These are phyloP conservation scores for Zonotrichia leucophrys DNA, from an alignment of 2,113 vertebrate genomes.

Conservation along the genomic window DNA sequence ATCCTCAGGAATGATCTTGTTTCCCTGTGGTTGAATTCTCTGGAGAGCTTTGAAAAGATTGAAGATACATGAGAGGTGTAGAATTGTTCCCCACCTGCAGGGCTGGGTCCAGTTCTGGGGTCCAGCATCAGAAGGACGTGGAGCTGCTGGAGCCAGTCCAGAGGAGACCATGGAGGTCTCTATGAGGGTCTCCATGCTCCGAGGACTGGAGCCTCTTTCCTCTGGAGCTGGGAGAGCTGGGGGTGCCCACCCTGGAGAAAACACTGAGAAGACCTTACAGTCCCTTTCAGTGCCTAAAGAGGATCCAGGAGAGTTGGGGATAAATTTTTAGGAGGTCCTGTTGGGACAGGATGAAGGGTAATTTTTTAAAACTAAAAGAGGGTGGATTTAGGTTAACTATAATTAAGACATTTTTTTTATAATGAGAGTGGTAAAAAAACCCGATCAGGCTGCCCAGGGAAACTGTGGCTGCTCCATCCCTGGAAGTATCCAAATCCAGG, in stretches of 20 bases:
- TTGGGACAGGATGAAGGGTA: no score
- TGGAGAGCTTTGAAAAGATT: rapidly evolving
- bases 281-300: not conserved
- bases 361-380: not conserved
- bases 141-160: not conserved
- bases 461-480: not conserved
- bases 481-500: not conserved
- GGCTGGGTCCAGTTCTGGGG: not conserved
- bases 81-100: not conserved
- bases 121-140: rapidly evolving
- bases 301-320: not conserved
- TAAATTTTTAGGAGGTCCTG: not conserved
- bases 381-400: not conserved
- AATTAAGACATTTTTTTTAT: not conserved
- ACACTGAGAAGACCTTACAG: not conserved
- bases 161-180: not conserved
- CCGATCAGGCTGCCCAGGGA: not conserved
- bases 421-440: not conserved
- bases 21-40: not conserved
- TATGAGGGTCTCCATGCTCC: not conserved
- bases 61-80: not conserved
- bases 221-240: not conserved
- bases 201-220: not conserved
- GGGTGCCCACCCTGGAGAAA: not conserved
- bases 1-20: not conserved